A percentile compares a stretch with the other conserved stretches of the same genome.
Evolutionary conservation across 2,797 vertebrate genomes (phyloP).

Genomic region (Galagoides demidoff): DNA sequence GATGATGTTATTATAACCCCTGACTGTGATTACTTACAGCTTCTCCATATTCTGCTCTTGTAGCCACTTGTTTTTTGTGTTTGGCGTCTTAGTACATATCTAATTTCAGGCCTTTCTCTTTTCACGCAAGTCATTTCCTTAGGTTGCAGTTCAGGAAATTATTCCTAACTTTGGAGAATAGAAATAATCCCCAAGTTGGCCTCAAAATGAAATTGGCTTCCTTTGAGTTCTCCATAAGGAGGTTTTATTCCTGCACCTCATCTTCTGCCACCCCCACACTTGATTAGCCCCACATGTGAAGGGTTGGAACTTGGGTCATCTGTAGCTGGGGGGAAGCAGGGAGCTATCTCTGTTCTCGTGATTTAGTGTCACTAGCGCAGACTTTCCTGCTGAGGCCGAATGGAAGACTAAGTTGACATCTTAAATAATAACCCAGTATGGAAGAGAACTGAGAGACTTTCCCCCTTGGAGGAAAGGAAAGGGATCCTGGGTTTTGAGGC

Average conservation of each 20-base stretch:
- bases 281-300: no score
- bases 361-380: neutral
- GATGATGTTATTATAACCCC: neutral
- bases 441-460: neutral
- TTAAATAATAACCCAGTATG: neutral
- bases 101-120: conserved; percentile 2
- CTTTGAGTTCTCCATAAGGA: neutral
- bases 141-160: conserved; percentile 31
- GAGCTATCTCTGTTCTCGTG: neutral
- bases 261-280: neutral
- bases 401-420: neutral
- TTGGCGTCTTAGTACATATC: neutral
- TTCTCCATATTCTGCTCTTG: conserved; percentile 34
- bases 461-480: neutral
- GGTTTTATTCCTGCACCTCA: neutral
- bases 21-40: neutral
- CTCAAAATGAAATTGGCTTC: neutral
- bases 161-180: conserved; percentile 3
- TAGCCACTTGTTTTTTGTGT: neutral
- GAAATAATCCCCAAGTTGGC: neutral
- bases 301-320: neutral
- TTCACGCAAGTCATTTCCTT: neutral
- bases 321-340: neutral
- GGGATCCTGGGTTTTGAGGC: neutral
- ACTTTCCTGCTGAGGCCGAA: neutral